Percentiles rank a stretch among this genome's conserved stretches.
Conservation (phyloP, 1,140 invertebrate species). For the Tetragnatha versicolor region DNA sequence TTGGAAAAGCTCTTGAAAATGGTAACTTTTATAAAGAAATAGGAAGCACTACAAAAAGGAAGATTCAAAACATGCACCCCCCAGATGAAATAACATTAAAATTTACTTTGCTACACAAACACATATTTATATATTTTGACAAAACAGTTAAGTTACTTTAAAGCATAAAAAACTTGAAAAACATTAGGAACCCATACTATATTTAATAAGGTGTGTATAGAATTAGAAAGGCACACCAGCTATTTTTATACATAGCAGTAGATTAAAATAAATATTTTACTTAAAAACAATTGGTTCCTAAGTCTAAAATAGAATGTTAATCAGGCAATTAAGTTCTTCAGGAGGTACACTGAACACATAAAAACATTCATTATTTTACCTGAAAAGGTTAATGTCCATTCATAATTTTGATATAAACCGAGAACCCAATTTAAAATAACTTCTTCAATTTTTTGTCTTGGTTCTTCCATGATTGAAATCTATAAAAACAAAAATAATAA, state of each 20-base stretch:
- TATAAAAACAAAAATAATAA: constrained; percentile 5
- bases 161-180: too few relatives aligned
- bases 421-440: constrained; percentile 18
- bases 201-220: neutral
- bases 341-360: neutral
- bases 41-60: too few relatives aligned
- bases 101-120: too few relatives aligned
- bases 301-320: neutral
- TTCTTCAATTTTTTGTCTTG: constrained; percentile 7
- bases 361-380: constrained; percentile 1
- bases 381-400: constrained; percentile 36
- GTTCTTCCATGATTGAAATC: neutral
- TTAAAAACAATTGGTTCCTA: neutral
- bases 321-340: neutral
- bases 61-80: too few relatives aligned
- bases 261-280: neutral
- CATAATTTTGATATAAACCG: constrained; percentile 37
- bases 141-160: too few relatives aligned
- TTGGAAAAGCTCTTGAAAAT: too few relatives aligned
- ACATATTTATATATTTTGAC: too few relatives aligned
- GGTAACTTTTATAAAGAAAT: too few relatives aligned
- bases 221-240: neutral
- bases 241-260: neutral
- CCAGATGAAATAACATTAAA: too few relatives aligned
- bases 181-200: neutral